Conservation (phyloP, 2,888 invertebrate genomes). For the Calliphora vomitoria region DNA sequence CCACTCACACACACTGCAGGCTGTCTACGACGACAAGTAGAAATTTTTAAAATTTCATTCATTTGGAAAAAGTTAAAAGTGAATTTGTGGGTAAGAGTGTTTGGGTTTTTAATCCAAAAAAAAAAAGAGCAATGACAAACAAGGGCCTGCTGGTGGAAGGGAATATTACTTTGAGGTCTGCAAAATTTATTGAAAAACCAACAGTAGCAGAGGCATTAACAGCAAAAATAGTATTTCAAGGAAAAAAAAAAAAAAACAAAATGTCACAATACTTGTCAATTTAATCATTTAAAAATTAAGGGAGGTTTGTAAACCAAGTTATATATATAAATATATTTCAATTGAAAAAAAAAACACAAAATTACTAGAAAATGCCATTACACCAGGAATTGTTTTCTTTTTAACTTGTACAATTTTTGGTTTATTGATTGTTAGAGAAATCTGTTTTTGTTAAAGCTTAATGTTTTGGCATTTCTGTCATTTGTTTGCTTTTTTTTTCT, state of each 20-base stretch:
- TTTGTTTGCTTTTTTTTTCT: conserved; percentile 16
- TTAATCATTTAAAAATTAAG: conserved; percentile 48
- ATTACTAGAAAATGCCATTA: conserved; percentile 48
- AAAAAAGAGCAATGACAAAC: conserved; percentile 39
- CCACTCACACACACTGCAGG: conserved; percentile 7
- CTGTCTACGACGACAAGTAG: neutral
- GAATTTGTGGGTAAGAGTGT: conserved; percentile 38
- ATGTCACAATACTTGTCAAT: conserved; percentile 66
- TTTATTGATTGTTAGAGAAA: neutral
- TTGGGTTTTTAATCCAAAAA: conserved; percentile 48
- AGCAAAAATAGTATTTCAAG: neutral
- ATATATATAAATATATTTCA: conserved; percentile 12
- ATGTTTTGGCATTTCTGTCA: conserved; percentile 33
- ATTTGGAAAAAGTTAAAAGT: conserved; percentile 70
- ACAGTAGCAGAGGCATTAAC: neutral
- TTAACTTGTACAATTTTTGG: neutral
- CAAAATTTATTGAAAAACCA: conserved; percentile 7
- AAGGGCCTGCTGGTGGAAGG: neutral
- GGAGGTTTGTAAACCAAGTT: neutral
- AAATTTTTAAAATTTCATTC: conserved; percentile 58
- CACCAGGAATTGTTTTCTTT: neutral
- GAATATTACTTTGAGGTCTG: conserved; percentile 48
- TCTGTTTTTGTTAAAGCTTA: conserved; percentile 43
- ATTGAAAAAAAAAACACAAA: conserved; percentile 21
- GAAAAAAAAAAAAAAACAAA: conserved; percentile 22